Conservation (phyloP, 2,113 vertebrate species). For the Murina feae region DNA sequence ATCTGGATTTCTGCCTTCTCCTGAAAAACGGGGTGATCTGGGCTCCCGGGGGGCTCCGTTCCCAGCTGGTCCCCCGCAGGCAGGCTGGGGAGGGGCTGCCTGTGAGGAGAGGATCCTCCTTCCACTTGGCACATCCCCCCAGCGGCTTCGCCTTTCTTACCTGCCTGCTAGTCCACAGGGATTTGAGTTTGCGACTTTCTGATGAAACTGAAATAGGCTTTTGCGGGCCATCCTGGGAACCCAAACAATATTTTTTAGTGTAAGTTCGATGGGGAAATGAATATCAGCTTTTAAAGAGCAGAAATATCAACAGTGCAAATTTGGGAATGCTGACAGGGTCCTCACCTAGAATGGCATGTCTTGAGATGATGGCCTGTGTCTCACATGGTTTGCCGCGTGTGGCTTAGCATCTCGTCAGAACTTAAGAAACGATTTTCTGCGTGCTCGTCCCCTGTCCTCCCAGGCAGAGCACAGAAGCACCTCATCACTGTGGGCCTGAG, state of each 20-base stretch:
- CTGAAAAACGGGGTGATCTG: background rate
- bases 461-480: background rate
- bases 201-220: background rate
- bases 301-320: background rate
- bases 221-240: background rate
- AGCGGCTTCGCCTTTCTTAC: background rate
- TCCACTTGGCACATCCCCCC: background rate
- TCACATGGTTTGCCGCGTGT: background rate
- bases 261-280: background rate
- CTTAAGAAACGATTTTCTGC: background rate
- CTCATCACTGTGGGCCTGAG: background rate
- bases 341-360: background rate
- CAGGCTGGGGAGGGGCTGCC: background rate
- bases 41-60: background rate
- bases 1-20: background rate
- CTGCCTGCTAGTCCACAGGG: background rate
- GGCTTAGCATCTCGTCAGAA: background rate
- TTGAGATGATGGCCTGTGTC: background rate
- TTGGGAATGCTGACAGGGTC: background rate
- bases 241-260: background rate
- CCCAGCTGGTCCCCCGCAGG: background rate
- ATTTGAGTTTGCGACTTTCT: background rate
- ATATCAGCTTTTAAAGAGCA: background rate
- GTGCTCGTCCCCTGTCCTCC: background rate
- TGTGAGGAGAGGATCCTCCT: background rate